Evolutionary conservation across 2,113 vertebrate species (phyloP).

Genomic region (Leucopsar rothschildi): DNA sequence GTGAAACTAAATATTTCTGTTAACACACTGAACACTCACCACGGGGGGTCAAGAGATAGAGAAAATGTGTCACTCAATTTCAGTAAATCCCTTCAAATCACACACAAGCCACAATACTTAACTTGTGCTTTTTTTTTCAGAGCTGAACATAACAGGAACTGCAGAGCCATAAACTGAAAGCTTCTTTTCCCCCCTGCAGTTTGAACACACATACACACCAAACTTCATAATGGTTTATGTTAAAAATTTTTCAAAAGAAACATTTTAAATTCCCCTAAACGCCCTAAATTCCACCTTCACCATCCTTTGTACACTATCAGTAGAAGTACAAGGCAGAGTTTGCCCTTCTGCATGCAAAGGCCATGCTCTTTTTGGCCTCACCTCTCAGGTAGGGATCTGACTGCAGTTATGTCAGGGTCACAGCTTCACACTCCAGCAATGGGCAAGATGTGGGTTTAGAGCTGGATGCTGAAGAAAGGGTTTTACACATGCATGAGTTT

Average conservation of each 20-base stretch:
- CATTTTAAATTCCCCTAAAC: not conserved
- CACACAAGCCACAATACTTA: not conserved
- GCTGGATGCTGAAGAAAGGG: not conserved
- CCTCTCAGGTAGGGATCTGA: not conserved
- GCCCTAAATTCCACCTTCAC: not conserved
- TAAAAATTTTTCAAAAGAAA: not conserved
- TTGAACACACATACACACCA: not conserved
- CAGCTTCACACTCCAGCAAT: not conserved
- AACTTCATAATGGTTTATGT: not conserved
- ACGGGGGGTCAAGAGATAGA: not conserved
- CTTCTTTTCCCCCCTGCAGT: not conserved
- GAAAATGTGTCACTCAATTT: not conserved
- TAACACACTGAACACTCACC: not conserved
- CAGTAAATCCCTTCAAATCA: slow-evolving; percentile 31
- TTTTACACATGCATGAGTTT: not conserved
- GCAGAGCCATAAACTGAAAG: not conserved
- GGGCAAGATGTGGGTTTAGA: not conserved
- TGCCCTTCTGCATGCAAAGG: not conserved
- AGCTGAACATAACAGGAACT: not conserved
- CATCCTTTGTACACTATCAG: not conserved
- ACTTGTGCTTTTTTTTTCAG: not conserved
- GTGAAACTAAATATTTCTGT: not conserved
- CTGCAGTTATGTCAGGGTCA: not conserved
- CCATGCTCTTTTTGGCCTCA: not conserved
- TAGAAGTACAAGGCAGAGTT: not conserved